Conservation (phyloP, 92 coral and sea anemone species). For the Zoanthus sociatus region DNA sequence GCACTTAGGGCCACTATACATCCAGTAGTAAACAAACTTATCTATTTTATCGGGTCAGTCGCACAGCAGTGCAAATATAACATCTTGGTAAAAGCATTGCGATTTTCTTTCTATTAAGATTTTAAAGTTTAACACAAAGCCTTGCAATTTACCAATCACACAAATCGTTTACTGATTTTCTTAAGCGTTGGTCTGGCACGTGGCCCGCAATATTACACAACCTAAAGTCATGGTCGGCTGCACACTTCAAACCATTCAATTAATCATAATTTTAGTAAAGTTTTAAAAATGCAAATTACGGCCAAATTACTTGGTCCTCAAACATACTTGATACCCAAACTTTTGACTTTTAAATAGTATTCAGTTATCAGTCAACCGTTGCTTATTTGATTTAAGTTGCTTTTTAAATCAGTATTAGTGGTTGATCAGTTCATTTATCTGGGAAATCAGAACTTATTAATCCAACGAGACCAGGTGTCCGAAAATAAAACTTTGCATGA, state of each 20-base stretch:
- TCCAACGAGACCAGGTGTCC: conserved; percentile 34
- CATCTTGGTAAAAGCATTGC: background rate
- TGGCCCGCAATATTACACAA: background rate
- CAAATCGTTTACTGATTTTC: conserved; percentile 5
- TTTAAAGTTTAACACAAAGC: background rate
- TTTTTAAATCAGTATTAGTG: background rate
- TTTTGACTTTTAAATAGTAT: background rate
- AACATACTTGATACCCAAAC: background rate
- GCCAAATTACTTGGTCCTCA: too few species aligned
- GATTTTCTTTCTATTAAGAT: background rate
- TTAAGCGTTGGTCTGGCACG: conserved; percentile 19
- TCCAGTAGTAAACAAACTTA: background rate
- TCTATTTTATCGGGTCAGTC: background rate
- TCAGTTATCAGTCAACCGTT: too few species aligned
- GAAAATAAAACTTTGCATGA: conserved; percentile 13
- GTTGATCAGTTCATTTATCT: background rate
- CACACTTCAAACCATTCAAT: background rate
- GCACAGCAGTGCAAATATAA: conserved; percentile 8
- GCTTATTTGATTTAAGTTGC: background rate
- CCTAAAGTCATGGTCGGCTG: background rate
- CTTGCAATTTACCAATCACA: background rate
- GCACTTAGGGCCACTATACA: background rate
- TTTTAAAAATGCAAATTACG: background rate
- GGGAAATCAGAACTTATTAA: background rate
- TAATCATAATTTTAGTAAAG: background rate